These are phyloP conservation scores for Rhingia campestris DNA, from an alignment of 2,888 invertebrate genomes.

Conservation along the genomic window DNA sequence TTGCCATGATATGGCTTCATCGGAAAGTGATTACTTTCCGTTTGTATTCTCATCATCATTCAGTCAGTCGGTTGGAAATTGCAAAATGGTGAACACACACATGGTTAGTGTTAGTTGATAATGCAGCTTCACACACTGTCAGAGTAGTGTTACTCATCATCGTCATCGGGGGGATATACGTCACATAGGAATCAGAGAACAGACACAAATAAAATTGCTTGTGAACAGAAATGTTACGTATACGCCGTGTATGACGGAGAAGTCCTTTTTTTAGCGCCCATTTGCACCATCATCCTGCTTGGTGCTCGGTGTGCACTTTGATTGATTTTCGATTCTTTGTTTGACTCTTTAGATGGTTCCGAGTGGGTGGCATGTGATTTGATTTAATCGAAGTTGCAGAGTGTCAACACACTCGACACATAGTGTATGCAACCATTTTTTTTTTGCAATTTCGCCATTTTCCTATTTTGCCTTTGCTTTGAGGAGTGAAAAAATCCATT, in stretches of 20 bases:
- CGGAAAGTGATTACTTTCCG: conserved; percentile 63
- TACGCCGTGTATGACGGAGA: conserved; percentile 26
- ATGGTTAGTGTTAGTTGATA: conserved; percentile 19
- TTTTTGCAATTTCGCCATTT: background rate
- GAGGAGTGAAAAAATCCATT: conserved; percentile 37
- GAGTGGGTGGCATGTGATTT: conserved; percentile 23
- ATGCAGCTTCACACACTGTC: conserved; percentile 14
- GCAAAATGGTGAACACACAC: background rate
- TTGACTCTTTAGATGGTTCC: background rate
- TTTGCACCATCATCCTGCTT: conserved; percentile 3
- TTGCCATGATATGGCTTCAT: conserved; percentile 52
- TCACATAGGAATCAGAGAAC: background rate
- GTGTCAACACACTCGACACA: conserved; percentile 14
- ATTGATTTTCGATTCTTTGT: conserved; percentile 61
- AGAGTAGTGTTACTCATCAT: background rate
- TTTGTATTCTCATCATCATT: conserved; percentile 49
- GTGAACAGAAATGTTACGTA: conserved; percentile 27
- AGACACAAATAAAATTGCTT: background rate
- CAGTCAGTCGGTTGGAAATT: conserved; percentile 14
- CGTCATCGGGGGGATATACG: background rate
- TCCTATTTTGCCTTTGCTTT: conserved; percentile 17
- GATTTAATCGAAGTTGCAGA: conserved; percentile 27
- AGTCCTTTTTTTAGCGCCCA: conserved; percentile 1
- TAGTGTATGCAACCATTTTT: background rate
- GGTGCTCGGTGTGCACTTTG: conserved; percentile 43